Evolutionary conservation across 2,113 vertebrate genomes (phyloP), one percentile per base, ranked within the genome.

Genomic region (Leiothrix lutea): DNA sequence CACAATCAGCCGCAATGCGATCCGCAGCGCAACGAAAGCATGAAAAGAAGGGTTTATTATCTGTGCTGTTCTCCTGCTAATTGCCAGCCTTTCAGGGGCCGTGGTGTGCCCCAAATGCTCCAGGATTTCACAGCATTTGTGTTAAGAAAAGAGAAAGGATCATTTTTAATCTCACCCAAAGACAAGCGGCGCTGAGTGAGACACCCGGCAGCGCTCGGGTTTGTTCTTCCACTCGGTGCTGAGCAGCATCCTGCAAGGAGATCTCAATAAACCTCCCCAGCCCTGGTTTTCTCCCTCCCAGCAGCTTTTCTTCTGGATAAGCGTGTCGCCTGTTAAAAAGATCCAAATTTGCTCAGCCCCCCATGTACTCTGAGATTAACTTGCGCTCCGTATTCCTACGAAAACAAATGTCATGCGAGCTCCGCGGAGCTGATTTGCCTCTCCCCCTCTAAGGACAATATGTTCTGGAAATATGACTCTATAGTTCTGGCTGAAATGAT

Each of bases 361-460:
- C 87, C 6, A 12, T 72, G 66, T 80, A 26, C 73, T 23, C 8
- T 2, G 6, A 90, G 71, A 92, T 69, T 81, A 58, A 90, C 94
- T 89, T 36, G 78, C 23, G 20, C 93, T 75, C 86, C 72, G 4
- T 28, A 88, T 85, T 90, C 92, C 87, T 57, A 8, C 8, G 29
- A 82, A 91, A 93, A 80, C 92, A 91, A 96, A 95, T 74, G 96
- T 66, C 94, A 91, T 56, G 22, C 72, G 25, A 88, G 92, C 90
- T 95, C 66, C 88, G 18, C 33, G 86, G 26, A 70, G 86, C 94
- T 92, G 94, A 64, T 70, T 80, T 88, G 54, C 16, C 60, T 94
- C 80, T 86, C 85, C 92, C 77, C 73, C 81, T 70, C 82, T 28
- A 60, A 90, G 94, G 94, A 95, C 94, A 86, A 45, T 21, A 85